These are phyloP conservation scores for Scopus umbretta DNA, from an alignment of 2,113 vertebrate genomes.

Conservation along the genomic window DNA sequence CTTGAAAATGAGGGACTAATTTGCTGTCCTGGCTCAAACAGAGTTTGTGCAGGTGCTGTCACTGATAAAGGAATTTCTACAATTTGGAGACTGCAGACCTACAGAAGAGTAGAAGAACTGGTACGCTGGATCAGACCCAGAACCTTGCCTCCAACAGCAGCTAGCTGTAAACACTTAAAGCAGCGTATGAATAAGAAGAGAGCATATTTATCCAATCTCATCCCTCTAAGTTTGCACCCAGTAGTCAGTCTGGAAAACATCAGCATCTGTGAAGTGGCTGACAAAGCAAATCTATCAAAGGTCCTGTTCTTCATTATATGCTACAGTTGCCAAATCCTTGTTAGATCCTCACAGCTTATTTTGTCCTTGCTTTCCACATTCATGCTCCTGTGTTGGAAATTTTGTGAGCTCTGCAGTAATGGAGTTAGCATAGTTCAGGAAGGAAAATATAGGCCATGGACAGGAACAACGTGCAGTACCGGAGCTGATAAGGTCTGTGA, in stretches of 20 bases:
- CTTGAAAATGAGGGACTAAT: neutral
- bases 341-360: slow-evolving; percentile 18
- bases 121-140: neutral
- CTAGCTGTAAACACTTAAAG: neutral
- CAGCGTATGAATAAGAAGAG: neutral
- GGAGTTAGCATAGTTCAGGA: neutral
- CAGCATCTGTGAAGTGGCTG: neutral
- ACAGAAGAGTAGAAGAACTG: neutral
- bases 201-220: neutral
- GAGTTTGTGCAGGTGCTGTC: slow-evolving; percentile 15
- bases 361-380: neutral
- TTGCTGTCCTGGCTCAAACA: neutral
- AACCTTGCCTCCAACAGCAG: neutral
- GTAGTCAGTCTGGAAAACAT: slow-evolving; percentile 30
- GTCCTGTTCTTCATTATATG: slow-evolving; percentile 13
- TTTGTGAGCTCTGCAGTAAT: neutral
- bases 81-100: neutral
- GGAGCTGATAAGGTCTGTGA: neutral
- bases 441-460: neutral
- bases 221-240: neutral
- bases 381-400: neutral
- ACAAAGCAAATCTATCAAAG: slow-evolving; percentile 34
- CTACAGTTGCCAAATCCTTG: neutral
- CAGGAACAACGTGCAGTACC: neutral
- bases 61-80: slow-evolving; percentile 4